Evolutionary conservation across 2,888 invertebrate genomes (phyloP), one percentile per base, ranked within the genome.

Genomic region (Amiota minor): DNA sequence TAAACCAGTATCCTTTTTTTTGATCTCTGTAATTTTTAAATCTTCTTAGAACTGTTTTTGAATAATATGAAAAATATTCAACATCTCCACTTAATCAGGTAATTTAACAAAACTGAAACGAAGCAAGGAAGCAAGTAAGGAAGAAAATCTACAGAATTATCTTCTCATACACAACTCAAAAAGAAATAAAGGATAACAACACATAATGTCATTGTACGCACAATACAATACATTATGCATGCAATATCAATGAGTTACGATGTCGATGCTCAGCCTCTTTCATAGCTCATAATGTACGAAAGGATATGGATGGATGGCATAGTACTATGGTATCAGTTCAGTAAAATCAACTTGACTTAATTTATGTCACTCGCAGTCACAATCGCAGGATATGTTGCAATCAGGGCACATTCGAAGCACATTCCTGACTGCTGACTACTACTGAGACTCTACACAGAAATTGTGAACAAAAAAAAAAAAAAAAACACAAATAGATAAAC

Each of bases 401-500:
- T 46, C 67, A 67, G 46, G 16, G 16, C 62, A 2, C 62, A 35
- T 35, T 35, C 35, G 6, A 35, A 35, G 6, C 35, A 8, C 35
- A 35, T 35, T 35, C 35, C 35, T 35, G 35, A 35, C 35, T 35
- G 6, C 35, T 35, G 35, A 35, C 35, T 35, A 35, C 6, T 2
- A 35, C 35, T 35, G 2, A 35, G 35, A 35, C 35, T 50, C 67
- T 68, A 68, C 23, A 12, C 50, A 50, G 67, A 68, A 68, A 47
- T 49, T 10, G 64, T 47, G 18, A 16, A 50, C 1, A 50, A n/a
- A 50, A 50, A 50, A 50, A 50, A 53, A 53, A 12, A 6, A 53
- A 0, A 2, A 53, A n/a, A n/a, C n/a, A n/a, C n/a, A 79, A 81
- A 76, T 78, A 79, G 81, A 84, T 80, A 84, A 78, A 77, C 78